A percentile compares a stretch with the other conserved stretches of the same genome.
phyloP scores from a whole-genome alignment of 2,113 vertebrate genomes.

The Pao palembangensis region DNA sequence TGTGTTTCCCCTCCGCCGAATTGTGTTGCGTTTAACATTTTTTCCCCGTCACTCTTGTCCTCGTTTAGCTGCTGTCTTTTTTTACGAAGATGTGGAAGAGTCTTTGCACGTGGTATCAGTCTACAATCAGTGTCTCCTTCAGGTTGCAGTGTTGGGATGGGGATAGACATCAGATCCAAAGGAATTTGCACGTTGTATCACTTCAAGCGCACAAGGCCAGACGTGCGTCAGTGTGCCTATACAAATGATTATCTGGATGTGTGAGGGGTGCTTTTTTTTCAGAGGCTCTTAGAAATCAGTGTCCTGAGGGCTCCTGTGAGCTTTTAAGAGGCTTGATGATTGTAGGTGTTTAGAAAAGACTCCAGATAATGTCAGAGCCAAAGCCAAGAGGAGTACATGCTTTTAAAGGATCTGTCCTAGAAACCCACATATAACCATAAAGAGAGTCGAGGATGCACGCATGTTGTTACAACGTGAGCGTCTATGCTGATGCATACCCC shows the following conservation, averaged over 20 bases:
- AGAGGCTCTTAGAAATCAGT: conserved; percentile 33
- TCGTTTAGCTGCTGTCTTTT: conserved; percentile 30
- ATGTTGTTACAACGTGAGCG: background rate
- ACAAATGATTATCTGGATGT: conserved; percentile 51
- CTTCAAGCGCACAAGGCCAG: conserved; percentile 40
- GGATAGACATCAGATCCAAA: conserved; percentile 53
- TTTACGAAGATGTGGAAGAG: conserved; percentile 25
- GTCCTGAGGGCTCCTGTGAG: conserved; percentile 49
- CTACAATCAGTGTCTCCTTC: conserved; percentile 42
- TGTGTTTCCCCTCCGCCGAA: conserved; percentile 8
- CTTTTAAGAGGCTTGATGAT: conserved; percentile 53
- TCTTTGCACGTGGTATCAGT: conserved; percentile 36
- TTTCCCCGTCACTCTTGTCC: background rate
- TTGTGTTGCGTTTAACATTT: conserved; percentile 17
- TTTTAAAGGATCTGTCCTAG: conserved; percentile 17
- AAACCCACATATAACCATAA: conserved; percentile 22
- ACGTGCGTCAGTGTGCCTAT: conserved; percentile 42
- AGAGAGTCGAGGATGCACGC: conserved; percentile 5
- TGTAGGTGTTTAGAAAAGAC: conserved; percentile 60
- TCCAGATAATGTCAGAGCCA: conserved; percentile 29
- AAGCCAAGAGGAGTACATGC: conserved; percentile 13
- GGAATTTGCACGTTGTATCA: conserved; percentile 61
- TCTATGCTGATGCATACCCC: background rate
- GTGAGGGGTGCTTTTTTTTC: conserved; percentile 37
- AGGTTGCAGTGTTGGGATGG: conserved; percentile 27